Evolutionary conservation across 1,140 invertebrate genomes (phyloP).

Genomic region (Drosophila varians): DNA sequence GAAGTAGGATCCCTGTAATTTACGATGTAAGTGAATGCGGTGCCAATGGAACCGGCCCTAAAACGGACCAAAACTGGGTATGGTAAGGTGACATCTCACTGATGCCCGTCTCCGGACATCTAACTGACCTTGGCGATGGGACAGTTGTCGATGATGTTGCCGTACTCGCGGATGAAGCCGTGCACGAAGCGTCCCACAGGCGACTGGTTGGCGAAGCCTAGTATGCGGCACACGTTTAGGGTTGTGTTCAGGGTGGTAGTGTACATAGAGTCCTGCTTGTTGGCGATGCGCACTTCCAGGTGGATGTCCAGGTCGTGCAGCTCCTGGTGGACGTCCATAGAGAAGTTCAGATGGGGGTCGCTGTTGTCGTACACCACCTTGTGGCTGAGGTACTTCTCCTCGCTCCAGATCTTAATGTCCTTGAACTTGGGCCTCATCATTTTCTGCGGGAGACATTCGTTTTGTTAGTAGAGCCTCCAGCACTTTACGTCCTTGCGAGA

Average conservation of each 20-base stretch:
- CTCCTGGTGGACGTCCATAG: constrained; percentile 69
- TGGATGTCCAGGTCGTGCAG: constrained; percentile 66
- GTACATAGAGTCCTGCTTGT: constrained; percentile 66
- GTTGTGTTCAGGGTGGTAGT: constrained; percentile 59
- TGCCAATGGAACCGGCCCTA: constrained; percentile 60
- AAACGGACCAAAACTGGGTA: constrained; percentile 24
- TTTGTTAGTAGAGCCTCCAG: neutral
- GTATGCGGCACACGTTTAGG: constrained; percentile 66
- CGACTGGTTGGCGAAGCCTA: constrained; percentile 61
- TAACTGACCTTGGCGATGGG: constrained; percentile 69
- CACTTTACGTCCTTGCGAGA: too few relatives aligned
- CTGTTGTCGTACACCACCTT: constrained; percentile 59
- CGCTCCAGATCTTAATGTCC: constrained; percentile 72
- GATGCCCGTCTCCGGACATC: neutral
- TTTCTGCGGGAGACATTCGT: constrained; percentile 51
- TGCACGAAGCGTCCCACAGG: constrained; percentile 67
- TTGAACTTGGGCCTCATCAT: constrained; percentile 77
- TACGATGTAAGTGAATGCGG: constrained; percentile 41
- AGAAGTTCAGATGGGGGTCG: constrained; percentile 77
- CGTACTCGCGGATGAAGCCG: constrained; percentile 66
- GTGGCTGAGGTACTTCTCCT: constrained; percentile 67
- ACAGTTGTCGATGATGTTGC: constrained; percentile 68
- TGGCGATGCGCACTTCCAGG: constrained; percentile 52
- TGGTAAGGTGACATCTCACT: neutral
- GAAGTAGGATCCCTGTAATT: constrained; percentile 77